Conservation (phyloP, 2,797 vertebrate genomes). For the Chaunax sp. region DNA sequence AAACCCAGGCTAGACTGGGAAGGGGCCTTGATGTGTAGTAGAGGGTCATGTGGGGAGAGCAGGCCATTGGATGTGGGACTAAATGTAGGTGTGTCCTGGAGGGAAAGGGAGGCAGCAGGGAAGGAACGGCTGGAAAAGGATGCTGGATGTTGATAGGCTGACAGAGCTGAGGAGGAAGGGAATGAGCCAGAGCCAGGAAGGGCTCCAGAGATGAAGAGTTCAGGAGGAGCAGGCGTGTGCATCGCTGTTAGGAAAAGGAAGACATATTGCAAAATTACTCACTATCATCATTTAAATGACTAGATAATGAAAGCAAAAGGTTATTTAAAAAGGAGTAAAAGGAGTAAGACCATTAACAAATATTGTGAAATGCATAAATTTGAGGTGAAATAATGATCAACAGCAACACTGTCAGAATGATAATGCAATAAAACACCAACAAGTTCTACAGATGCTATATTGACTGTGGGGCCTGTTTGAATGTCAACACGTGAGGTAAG, state of each 20-base stretch:
- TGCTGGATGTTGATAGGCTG: conserved; percentile 95
- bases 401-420: conserved; percentile 36
- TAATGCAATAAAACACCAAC: conserved; percentile 40
- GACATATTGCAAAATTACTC: conserved; percentile 56
- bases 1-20: conserved; percentile 93
- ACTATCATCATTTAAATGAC: conserved; percentile 26
- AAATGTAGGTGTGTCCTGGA: conserved; percentile 94
- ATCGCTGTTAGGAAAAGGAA: conserved; percentile 85
- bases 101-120: conserved; percentile 90
- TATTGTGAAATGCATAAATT: not conserved
- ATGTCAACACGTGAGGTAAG: conserved; percentile 69
- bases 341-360: not conserved
- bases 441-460: conserved; percentile 67
- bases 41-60: conserved; percentile 92
- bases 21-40: conserved; percentile 93
- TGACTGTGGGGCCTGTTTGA: conserved; percentile 65
- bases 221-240: conserved; percentile 95
- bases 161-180: conserved; percentile 93
- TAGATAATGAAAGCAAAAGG: not conserved
- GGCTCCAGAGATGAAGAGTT: conserved; percentile 95
- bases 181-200: conserved; percentile 94
- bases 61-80: conserved; percentile 96
- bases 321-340: not conserved
- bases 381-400: conserved; percentile 6
- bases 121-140: conserved; percentile 95